Conservation (phyloP, 2,797 vertebrate species). For the Mus minutoides region DNA sequence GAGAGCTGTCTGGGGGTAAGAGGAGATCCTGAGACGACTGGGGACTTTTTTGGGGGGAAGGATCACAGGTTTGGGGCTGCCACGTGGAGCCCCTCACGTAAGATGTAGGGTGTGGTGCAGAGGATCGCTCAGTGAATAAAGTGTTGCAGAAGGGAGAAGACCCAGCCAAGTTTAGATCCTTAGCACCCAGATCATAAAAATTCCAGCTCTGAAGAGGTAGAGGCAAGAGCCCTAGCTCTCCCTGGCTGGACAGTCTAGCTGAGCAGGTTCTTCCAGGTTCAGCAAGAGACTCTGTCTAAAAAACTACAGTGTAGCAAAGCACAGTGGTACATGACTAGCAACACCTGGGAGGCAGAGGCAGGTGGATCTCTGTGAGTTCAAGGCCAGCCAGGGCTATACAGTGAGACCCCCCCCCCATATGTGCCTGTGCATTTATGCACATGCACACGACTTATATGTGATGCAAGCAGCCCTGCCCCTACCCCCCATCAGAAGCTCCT, state of each 20-base stretch:
- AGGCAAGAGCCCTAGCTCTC: neutral
- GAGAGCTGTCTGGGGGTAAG: constrained; percentile 69
- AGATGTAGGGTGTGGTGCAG: too few relatives aligned
- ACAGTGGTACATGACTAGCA: neutral
- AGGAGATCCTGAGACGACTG: constrained; percentile 69
- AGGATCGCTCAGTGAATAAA: neutral
- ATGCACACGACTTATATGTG: neutral
- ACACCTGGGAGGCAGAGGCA: neutral
- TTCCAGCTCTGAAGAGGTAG: neutral
- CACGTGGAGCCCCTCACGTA: accelerated
- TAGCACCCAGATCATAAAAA: neutral
- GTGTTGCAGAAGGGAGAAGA: neutral
- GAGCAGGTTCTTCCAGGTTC: neutral
- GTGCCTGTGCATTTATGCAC: neutral
- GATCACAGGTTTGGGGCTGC: neutral
- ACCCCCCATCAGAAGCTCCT: neutral
- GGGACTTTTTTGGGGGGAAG: neutral
- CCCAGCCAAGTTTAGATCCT: neutral
- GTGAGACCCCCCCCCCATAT: neutral
- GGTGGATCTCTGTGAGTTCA: neutral
- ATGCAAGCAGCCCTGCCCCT: accelerated
- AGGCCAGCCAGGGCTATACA: neutral
- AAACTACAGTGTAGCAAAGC: neutral
- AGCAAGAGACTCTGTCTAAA: neutral
- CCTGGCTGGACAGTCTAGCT: neutral